Percentiles rank a stretch among this genome's conserved stretches.
phyloP scores from a whole-genome alignment of 2,797 vertebrate species.

The Sternotherus odoratus region DNA sequence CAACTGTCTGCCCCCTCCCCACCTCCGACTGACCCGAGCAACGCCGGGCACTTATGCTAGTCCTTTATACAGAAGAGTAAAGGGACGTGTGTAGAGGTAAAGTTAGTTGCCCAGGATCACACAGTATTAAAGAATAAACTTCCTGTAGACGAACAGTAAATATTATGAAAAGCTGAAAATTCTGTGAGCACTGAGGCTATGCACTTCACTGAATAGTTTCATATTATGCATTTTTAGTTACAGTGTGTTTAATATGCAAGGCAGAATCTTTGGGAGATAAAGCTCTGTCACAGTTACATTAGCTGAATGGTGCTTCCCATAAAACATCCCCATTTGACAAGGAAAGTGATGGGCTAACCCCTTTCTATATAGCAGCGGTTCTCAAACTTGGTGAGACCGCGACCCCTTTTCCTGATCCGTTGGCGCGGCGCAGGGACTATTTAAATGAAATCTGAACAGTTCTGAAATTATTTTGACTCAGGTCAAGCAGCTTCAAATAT shows the following conservation, averaged over 20 bases:
- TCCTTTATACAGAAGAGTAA: neutral
- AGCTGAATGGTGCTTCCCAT: neutral
- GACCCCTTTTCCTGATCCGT: too few species aligned
- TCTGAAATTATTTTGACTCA: constrained; percentile 80
- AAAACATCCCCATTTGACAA: neutral
- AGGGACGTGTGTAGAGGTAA: neutral
- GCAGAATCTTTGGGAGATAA: neutral
- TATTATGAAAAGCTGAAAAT: neutral
- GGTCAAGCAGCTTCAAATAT: constrained; percentile 79
- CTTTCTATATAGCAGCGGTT: too few species aligned
- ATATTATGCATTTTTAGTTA: neutral
- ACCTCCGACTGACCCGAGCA: too few species aligned
- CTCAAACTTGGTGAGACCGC: too few species aligned
- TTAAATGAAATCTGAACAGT: constrained; percentile 35
- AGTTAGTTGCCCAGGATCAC: neutral
- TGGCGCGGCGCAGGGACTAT: constrained; percentile 76
- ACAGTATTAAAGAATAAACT: neutral
- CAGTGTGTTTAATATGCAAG: accelerated
- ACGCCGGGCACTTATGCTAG: too few species aligned
- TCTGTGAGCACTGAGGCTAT: neutral
- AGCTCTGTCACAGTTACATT: neutral
- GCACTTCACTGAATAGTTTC: neutral
- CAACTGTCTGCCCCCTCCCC: too few species aligned
- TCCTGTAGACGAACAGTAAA: neutral
- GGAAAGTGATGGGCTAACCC: neutral